Evolutionary conservation across 2,888 invertebrate genomes (phyloP).

Genomic region (Lochmaea crataegi): DNA sequence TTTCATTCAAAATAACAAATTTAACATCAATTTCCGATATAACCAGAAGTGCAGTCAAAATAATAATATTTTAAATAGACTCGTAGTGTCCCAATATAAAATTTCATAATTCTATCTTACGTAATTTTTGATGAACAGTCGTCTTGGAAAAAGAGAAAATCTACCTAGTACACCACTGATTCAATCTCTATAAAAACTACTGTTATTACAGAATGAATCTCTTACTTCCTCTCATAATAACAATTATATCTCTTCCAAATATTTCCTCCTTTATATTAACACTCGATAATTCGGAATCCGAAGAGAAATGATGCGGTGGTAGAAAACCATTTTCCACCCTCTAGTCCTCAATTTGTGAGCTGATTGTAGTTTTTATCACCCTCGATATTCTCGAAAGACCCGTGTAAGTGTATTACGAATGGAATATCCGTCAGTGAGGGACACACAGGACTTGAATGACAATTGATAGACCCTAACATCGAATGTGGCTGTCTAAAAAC

Average conservation of each 20-base stretch:
- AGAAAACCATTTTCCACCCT: constrained; percentile 26
- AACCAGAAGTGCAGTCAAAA: too few relatives aligned
- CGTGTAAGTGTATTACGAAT: constrained; percentile 35
- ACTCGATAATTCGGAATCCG: constrained; percentile 18
- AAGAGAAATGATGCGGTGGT: constrained; percentile 27
- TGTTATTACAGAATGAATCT: constrained; percentile 11
- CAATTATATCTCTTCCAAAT: constrained; percentile 18
- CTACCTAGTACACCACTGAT: neutral
- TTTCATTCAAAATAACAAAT: too few relatives aligned
- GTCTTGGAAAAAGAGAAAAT: neutral
- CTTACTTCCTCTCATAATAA: neutral
- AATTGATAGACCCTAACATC: constrained; percentile 23
- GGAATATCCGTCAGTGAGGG: constrained; percentile 41
- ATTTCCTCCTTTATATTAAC: constrained; percentile 22
- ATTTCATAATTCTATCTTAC: too few relatives aligned
- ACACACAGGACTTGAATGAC: constrained; percentile 20
- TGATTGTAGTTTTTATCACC: constrained; percentile 46
- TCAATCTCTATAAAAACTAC: neutral
- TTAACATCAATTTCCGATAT: too few relatives aligned
- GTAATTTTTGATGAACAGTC: too few relatives aligned
- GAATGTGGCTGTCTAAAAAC: constrained; percentile 40
- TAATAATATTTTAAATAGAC: too few relatives aligned
- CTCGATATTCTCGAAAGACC: constrained; percentile 30
- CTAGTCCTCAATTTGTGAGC: constrained; percentile 34
- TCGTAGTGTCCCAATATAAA: too few relatives aligned